Percentiles rank a stretch among this genome's conserved stretches.
These are phyloP conservation scores for Ochropleura leucogaster DNA, from an alignment of 2,888 invertebrate genomes.

Conservation along the genomic window DNA sequence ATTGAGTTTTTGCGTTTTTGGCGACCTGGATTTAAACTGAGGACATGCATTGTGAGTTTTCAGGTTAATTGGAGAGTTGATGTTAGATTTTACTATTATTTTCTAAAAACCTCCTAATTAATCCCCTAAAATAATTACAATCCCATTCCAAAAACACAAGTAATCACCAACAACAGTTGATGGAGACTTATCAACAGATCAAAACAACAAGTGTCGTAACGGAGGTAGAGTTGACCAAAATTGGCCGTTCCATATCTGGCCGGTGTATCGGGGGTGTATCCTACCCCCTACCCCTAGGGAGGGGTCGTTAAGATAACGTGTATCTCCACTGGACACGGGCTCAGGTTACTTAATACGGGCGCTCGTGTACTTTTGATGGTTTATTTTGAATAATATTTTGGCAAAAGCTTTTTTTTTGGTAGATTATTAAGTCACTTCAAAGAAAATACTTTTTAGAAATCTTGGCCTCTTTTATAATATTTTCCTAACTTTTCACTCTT, in stretches of 20 bases:
- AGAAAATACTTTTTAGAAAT: background rate
- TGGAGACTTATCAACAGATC: conserved; percentile 61
- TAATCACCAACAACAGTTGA: conserved; percentile 56
- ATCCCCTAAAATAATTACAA: conserved; percentile 44
- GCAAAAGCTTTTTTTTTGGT: background rate
- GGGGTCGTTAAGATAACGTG: conserved; percentile 88
- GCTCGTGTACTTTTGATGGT: conserved; percentile 53
- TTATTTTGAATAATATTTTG: conserved; percentile 44
- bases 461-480: background rate
- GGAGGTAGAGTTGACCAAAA: conserved; percentile 84
- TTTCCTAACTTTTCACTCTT: too few relatives aligned
- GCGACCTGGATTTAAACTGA: too few relatives aligned
- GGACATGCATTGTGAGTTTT: too few relatives aligned
- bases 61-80: too few relatives aligned
- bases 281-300: conserved; percentile 56
- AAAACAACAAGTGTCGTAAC: conserved; percentile 81
- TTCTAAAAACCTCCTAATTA: conserved; percentile 2
- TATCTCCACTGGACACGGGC: conserved; percentile 83
- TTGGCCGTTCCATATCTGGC: conserved; percentile 84
- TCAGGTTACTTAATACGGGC: conserved; percentile 81
- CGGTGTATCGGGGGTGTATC: conserved; percentile 72
- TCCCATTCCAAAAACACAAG: conserved; percentile 51
- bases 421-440: too few relatives aligned
- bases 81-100: background rate
- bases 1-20: too few relatives aligned